These are phyloP conservation scores for Bubo bubo DNA, from an alignment of 2,113 vertebrate genomes.

Conservation along the genomic window DNA sequence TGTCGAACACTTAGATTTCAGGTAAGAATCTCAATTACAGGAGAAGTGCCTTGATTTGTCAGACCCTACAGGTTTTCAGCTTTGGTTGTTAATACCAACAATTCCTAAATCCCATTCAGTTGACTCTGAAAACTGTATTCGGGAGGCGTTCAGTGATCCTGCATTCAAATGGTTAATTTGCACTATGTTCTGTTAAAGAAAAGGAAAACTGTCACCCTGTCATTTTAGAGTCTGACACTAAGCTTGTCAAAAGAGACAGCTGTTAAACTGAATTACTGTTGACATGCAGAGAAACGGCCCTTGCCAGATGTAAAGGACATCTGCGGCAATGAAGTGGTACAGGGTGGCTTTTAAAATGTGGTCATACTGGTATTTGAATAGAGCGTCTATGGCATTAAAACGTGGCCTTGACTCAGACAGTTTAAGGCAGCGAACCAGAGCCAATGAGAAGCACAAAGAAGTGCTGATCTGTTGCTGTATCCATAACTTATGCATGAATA, in stretches of 20 bases:
- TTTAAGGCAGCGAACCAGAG: conserved; percentile 65
- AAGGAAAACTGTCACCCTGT: conserved; percentile 80
- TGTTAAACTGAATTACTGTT: conserved; percentile 86
- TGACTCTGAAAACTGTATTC: not conserved
- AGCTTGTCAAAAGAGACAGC: conserved; percentile 85
- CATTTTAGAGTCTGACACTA: conserved; percentile 80
- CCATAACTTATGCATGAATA: conserved; percentile 61
- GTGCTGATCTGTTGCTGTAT: conserved; percentile 61
- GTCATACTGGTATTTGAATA: conserved; percentile 75
- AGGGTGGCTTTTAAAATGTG: conserved; percentile 79
- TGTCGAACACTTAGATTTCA: not conserved
- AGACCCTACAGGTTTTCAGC: not conserved
- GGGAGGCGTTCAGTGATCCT: conserved; percentile 14
- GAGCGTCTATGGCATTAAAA: conserved; percentile 70
- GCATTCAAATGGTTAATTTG: conserved; percentile 78
- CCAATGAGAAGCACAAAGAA: conserved; percentile 70
- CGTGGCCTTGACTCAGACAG: conserved; percentile 67
- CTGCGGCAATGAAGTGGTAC: conserved; percentile 79
- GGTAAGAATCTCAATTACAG: not conserved
- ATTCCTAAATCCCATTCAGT: conserved; percentile 7
- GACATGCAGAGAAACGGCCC: conserved; percentile 75
- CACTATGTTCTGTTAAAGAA: conserved; percentile 72
- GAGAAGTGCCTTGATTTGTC: not conserved
- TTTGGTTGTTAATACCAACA: not conserved
- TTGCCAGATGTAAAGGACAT: conserved; percentile 86